Evolutionary conservation across 2,113 vertebrate genomes (phyloP).

Genomic region (Daboia siamensis): DNA sequence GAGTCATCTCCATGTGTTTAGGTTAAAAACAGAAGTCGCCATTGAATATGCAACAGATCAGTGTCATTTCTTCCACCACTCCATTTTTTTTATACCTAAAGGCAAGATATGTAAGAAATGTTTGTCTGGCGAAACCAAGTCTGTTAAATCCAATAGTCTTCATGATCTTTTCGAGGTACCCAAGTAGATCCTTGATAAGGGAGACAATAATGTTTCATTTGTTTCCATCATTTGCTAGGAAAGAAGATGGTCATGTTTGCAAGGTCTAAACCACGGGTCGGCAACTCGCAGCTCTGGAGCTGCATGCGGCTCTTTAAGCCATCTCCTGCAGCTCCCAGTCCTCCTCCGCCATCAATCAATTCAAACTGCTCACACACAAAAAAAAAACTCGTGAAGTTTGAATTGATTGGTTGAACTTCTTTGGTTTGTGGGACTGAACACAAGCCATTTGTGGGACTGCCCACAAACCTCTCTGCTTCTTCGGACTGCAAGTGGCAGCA

Average conservation of each 20-base stretch:
- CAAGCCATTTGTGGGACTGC: too few species aligned
- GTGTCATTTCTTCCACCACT: neutral
- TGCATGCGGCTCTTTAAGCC: too few species aligned
- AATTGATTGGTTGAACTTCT: too few species aligned
- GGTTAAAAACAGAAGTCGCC: constrained; percentile 7
- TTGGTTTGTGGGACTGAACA: too few species aligned
- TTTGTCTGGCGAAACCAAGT: neutral
- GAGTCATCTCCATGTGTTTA: neutral
- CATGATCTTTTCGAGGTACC: neutral
- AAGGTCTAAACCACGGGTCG: too few species aligned
- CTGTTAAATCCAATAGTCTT: neutral
- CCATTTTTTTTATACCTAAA: neutral
- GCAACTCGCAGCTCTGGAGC: too few species aligned
- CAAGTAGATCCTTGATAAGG: neutral
- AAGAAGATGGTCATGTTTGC: neutral
- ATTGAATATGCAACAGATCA: neutral
- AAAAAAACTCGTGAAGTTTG: too few species aligned
- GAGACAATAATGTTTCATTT: neutral
- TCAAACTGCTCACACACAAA: too few species aligned
- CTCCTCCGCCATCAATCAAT: too few species aligned
- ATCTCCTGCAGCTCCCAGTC: too few species aligned
- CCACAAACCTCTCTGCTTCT: too few species aligned
- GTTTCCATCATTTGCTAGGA: neutral
- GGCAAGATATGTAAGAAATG: neutral
- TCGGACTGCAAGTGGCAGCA: too few species aligned